Evolutionary conservation across 2,888 invertebrate species (phyloP).

Genomic region (Aethes cnicana): DNA sequence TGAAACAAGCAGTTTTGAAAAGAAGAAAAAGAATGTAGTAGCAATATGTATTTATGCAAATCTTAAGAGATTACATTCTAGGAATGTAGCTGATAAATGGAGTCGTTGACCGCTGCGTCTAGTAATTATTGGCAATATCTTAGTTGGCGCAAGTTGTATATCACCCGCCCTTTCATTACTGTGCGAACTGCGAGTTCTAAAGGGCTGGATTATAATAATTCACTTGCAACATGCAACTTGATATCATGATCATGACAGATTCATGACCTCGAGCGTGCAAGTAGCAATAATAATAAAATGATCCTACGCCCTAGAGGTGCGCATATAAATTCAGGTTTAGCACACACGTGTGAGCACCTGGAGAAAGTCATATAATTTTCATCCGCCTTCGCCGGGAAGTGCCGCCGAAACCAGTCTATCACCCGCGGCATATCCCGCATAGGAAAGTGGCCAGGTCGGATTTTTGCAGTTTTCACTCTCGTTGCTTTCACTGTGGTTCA

Average conservation of each 20-base stretch:
- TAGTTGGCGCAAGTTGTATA: conserved; percentile 30
- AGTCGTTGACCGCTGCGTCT: conserved; percentile 27
- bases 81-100: not conserved
- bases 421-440: conserved; percentile 48
- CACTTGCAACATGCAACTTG: no score
- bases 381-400: conserved; percentile 24
- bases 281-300: conserved; percentile 24
- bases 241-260: conserved; percentile 10
- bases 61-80: no score
- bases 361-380: conserved; percentile 30
- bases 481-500: conserved; percentile 58
- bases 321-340: conserved; percentile 23
- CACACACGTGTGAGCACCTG: conserved; percentile 35
- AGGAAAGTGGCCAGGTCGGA: conserved; percentile 66
- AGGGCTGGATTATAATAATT: not conserved
- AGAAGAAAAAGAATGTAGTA: no score
- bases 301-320: conserved; percentile 4
- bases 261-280: not conserved
- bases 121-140: conserved; percentile 27
- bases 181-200: not conserved
- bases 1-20: no score
- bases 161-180: conserved; percentile 24
- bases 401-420: conserved; percentile 53
- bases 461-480: conserved; percentile 66
- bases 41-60: no score